These are phyloP conservation scores for Bombus breviceps DNA, from an alignment of 1,140 invertebrate genomes.

Conservation along the genomic window DNA sequence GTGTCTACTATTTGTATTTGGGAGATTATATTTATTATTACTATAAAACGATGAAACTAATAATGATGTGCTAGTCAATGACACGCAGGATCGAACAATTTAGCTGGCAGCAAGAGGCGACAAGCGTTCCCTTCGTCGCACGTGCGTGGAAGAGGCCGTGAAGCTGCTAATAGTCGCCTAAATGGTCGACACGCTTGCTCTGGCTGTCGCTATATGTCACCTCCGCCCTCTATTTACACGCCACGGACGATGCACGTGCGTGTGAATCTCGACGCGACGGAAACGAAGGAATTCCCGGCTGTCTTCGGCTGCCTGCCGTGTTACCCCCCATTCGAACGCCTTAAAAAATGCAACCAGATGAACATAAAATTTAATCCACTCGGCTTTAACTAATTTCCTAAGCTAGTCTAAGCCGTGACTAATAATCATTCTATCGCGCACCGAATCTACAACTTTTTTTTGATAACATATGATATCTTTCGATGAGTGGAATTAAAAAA, in stretches of 20 bases:
- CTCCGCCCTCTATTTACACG: conserved; percentile 65
- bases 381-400: background rate
- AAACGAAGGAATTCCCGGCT: conserved; percentile 31
- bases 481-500: no score
- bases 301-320: background rate
- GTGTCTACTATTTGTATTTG: background rate
- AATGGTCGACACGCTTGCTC: conserved; percentile 66
- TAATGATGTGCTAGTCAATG: background rate
- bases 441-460: background rate
- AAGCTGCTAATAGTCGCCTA: conserved; percentile 74
- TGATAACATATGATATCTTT: background rate
- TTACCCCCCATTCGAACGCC: background rate
- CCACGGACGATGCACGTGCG: conserved; percentile 58
- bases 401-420: background rate
- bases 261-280: conserved; percentile 58
- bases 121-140: conserved; percentile 13
- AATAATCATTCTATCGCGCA: background rate
- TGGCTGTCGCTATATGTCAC: conserved; percentile 71
- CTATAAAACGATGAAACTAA: background rate
- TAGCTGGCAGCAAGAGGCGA: background rate
- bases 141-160: conserved; percentile 55
- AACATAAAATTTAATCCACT: background rate
- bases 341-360: conserved; percentile 14
- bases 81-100: background rate
- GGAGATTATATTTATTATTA: no score